These are phyloP conservation scores for Lutraria lutraria DNA, from an alignment of 2,888 invertebrate genomes.

Conservation along the genomic window DNA sequence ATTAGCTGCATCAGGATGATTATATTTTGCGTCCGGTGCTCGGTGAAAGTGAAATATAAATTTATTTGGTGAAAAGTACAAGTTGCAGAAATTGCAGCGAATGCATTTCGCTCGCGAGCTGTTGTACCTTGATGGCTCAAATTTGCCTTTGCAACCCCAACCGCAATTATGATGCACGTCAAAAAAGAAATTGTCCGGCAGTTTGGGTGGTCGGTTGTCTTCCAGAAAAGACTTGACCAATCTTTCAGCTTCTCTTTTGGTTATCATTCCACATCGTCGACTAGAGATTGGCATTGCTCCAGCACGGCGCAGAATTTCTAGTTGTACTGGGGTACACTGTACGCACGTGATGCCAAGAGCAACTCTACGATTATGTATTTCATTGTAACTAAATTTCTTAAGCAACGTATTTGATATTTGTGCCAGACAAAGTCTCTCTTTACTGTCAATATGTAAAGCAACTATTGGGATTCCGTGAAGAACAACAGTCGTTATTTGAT, in stretches of 20 bases:
- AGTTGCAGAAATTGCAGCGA: conserved; percentile 96
- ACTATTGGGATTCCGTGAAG: conserved; percentile 96
- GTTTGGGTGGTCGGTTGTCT: conserved; percentile 88
- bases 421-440: conserved; percentile 96
- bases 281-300: conserved; percentile 88
- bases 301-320: conserved; percentile 96
- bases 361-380: conserved; percentile 96
- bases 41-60: conserved; percentile 98
- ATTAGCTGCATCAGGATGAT: conserved; percentile 98
- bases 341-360: conserved; percentile 96
- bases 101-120: conserved; percentile 97
- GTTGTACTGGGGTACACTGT: conserved; percentile 97
- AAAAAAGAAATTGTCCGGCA: conserved; percentile 98
- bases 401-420: conserved; percentile 98
- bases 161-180: conserved; percentile 97
- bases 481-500: conserved; percentile 93
- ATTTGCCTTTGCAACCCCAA: conserved; percentile 94
- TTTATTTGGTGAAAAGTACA: conserved; percentile 99
- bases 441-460: conserved; percentile 95
- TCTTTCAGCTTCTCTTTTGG: conserved; percentile 94
- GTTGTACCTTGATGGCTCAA: conserved; percentile 88
- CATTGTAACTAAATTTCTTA: conserved; percentile 98
- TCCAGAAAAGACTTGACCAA: conserved; percentile 98
- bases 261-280: conserved; percentile 94
- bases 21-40: conserved; percentile 89